Percentiles rank a stretch among this genome's conserved stretches.
Evolutionary conservation across 2,113 vertebrate genomes (phyloP).

Genomic region (Myiozetetes cayanensis): DNA sequence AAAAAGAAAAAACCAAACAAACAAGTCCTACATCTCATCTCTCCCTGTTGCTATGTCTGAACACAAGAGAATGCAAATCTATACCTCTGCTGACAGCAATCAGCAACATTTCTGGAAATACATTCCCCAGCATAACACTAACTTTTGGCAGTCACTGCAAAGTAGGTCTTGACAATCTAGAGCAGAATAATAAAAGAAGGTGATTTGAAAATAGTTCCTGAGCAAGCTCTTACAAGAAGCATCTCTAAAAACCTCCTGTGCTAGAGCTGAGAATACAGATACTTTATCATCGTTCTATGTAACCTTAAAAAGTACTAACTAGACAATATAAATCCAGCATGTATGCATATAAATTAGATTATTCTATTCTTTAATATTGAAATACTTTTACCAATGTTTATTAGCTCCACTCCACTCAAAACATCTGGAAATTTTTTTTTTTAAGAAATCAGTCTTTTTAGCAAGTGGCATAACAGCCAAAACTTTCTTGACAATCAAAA

Average conservation of each 20-base stretch:
- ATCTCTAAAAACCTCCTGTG: not conserved
- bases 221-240: not conserved
- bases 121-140: not conserved
- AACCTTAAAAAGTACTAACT: not conserved
- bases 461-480: not conserved
- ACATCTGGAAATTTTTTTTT: not conserved
- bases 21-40: not conserved
- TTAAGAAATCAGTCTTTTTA: not conserved
- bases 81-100: not conserved
- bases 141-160: not conserved
- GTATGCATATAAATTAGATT: not conserved
- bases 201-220: not conserved
- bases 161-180: not conserved
- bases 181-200: not conserved
- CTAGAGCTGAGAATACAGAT: not conserved
- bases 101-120: not conserved
- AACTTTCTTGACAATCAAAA: not conserved
- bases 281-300: not conserved
- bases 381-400: not conserved
- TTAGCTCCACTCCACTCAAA: not conserved
- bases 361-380: not conserved
- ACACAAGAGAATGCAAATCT: not conserved
- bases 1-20: not conserved
- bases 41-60: not conserved
- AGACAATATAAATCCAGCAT: not conserved